Conservation (phyloP, 2,113 vertebrate genomes). For the Rutilus rutilus region DNA sequence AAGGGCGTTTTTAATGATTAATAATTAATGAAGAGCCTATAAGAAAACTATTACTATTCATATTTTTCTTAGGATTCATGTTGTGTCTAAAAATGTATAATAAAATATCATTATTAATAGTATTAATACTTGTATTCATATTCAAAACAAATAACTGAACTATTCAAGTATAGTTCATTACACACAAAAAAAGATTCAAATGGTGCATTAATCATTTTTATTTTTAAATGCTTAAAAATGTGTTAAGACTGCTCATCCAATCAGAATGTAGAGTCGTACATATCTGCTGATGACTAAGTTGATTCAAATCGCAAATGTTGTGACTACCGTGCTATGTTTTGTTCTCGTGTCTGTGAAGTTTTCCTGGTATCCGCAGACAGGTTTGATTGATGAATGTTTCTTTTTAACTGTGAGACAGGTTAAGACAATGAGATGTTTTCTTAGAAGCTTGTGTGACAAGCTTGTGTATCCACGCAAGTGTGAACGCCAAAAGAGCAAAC, state of each 20-base stretch:
- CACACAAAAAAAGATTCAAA: background rate
- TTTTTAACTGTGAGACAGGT: constrained; percentile 19
- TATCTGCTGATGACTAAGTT: background rate
- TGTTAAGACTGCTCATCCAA: background rate
- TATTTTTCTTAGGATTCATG: background rate
- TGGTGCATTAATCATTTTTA: background rate
- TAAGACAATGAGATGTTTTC: constrained; percentile 48
- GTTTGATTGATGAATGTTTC: constrained; percentile 15
- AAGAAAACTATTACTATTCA: background rate
- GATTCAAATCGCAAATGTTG: background rate
- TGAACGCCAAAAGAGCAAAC: constrained; percentile 36
- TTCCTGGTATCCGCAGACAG: background rate
- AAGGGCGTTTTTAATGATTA: too few relatives aligned
- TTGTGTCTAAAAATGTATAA: background rate
- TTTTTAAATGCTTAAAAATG: background rate
- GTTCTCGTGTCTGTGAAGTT: background rate
- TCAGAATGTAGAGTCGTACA: background rate
- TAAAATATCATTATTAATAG: background rate
- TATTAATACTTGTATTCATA: background rate
- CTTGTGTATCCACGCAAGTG: background rate
- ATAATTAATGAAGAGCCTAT: background rate
- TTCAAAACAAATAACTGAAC: background rate
- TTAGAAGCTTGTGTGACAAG: constrained; percentile 19
- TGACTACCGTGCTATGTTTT: background rate
- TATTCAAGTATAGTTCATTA: background rate